Conservation (phyloP, 2,888 invertebrate genomes). For the Hirtodrosophila confusa region DNA sequence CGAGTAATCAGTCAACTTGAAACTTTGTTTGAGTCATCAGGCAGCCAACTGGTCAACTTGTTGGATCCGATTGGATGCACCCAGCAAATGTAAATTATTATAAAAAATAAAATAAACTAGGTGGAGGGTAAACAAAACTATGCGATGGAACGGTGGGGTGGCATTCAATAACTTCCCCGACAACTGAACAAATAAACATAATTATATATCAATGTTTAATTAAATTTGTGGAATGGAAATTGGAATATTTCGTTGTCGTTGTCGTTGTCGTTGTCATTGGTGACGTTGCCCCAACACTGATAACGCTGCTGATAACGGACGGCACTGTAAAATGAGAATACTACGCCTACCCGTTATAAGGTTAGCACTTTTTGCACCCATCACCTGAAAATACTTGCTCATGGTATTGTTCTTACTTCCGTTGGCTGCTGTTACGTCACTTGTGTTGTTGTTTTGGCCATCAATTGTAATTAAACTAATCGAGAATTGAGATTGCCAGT, state of each 20-base stretch:
- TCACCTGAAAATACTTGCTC: constrained; percentile 1
- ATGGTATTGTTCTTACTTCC: constrained; percentile 50
- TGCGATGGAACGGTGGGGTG: not conserved
- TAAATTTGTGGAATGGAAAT: constrained; percentile 56
- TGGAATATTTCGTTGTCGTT: constrained; percentile 35
- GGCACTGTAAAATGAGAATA: not conserved
- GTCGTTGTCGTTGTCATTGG: constrained; percentile 12
- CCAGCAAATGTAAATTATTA: constrained; percentile 9
- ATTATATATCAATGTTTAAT: constrained; percentile 65
- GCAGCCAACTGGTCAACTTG: not conserved
- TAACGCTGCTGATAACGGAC: constrained; percentile 23
- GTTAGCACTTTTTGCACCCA: constrained; percentile 3
- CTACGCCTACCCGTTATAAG: constrained; percentile 1
- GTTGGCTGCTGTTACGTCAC: constrained; percentile 69
- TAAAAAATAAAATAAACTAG: not conserved
- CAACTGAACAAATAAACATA: constrained; percentile 35
- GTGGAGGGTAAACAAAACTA: constrained; percentile 15
- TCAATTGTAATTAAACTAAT: constrained; percentile 7
- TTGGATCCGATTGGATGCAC: constrained; percentile 4
- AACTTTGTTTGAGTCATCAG: constrained; percentile 40
- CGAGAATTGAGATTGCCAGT: not conserved
- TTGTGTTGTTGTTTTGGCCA: constrained; percentile 44
- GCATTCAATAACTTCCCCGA: constrained; percentile 1
- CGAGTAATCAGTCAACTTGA: constrained; percentile 34
- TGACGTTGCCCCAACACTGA: constrained; percentile 38